phyloP scores from a whole-genome alignment of 2,797 vertebrate species.

The Tenualosa thibaudeaui region DNA sequence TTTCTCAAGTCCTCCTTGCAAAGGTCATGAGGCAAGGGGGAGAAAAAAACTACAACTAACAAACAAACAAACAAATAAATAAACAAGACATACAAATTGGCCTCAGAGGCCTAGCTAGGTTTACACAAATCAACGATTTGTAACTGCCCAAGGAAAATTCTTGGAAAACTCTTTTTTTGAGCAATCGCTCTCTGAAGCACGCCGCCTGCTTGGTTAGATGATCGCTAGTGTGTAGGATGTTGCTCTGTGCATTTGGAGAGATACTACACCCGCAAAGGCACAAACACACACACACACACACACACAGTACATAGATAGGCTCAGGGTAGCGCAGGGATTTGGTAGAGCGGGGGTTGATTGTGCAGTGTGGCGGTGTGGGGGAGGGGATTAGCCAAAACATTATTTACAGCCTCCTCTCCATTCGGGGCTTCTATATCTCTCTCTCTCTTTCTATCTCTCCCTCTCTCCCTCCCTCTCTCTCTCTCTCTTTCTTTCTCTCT shows the following conservation, averaged over 20 bases:
- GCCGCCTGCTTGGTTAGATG: slow-evolving; percentile 27
- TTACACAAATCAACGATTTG: slow-evolving; percentile 48
- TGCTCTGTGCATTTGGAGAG: background rate
- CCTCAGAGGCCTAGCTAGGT: slow-evolving; percentile 30
- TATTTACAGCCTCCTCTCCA: slow-evolving; percentile 45
- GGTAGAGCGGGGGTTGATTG: slow-evolving; percentile 33
- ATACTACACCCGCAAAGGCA: background rate
- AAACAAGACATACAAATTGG: slow-evolving; percentile 47
- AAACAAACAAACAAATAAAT: slow-evolving; percentile 13
- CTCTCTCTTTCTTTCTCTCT: background rate
- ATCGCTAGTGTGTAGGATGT: slow-evolving; percentile 25
- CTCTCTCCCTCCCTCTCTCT: background rate
- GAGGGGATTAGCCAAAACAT: slow-evolving; percentile 42
- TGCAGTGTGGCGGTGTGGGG: slow-evolving; percentile 31
- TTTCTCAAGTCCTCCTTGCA: slow-evolving; percentile 32
- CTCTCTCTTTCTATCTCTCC: background rate
- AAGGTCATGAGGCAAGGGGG: slow-evolving; percentile 38
- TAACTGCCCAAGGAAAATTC: slow-evolving; percentile 37
- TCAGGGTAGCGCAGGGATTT: slow-evolving; percentile 19
- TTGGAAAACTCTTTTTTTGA: slow-evolving; percentile 20
- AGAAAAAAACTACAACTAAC: background rate
- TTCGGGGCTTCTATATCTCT: slow-evolving; percentile 39
- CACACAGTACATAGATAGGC: background rate
- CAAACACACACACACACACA: background rate
- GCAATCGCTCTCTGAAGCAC: slow-evolving; percentile 28